phyloP scores from a whole-genome alignment of 2,113 vertebrate species.

The Rhadina sibilatrix region DNA sequence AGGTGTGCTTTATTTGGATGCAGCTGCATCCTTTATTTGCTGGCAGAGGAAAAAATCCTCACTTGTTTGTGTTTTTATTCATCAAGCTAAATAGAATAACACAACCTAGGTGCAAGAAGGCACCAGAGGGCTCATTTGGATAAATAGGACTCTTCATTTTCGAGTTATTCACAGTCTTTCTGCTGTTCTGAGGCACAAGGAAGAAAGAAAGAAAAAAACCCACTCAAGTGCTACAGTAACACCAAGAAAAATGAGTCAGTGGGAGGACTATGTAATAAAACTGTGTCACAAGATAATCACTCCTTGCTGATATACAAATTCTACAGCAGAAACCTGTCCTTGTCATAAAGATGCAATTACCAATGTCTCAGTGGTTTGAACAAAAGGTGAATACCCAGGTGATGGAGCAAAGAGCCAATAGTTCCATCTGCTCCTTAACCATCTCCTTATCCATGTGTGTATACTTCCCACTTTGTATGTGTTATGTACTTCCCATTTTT shows the following conservation, averaged over 20 bases:
- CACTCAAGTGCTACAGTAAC: not conserved
- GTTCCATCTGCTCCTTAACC: not conserved
- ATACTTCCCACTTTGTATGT: no score
- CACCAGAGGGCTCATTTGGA: not conserved
- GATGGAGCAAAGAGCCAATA: not conserved
- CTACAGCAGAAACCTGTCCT: not conserved
- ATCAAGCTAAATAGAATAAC: not conserved
- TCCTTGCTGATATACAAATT: not conserved
- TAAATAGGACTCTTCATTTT: not conserved
- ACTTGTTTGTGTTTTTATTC: not conserved
- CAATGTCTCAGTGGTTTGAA: not conserved
- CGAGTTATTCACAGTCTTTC: not conserved
- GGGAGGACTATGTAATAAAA: not conserved
- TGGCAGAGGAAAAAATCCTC: not conserved
- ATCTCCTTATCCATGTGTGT: accelerated
- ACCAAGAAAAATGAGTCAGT: not conserved
- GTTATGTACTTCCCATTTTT: not conserved
- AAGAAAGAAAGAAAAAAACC: not conserved
- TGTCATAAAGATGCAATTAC: not conserved
- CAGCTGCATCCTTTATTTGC: not conserved
- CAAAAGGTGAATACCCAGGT: not conserved
- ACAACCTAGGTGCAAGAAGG: not conserved
- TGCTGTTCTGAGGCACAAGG: not conserved
- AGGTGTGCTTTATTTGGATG: not conserved
- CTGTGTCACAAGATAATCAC: not conserved